phyloP scores from a whole-genome alignment of 2,888 invertebrate genomes.

The Opisthograptis luteolata region DNA sequence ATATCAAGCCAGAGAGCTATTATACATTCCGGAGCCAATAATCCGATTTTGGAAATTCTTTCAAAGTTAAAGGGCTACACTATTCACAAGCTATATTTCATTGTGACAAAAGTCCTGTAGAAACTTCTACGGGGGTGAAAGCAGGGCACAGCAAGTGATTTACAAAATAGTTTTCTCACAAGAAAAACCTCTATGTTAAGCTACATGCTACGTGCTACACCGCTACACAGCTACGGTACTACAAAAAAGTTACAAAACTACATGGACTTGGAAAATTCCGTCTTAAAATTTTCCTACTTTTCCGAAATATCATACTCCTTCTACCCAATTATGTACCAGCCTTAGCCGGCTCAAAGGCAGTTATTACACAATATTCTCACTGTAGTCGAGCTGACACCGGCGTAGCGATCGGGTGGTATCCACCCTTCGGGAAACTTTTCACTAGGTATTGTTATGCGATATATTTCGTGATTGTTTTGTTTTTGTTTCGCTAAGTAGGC shows the following conservation, averaged over 20 bases:
- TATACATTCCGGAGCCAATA: no score
- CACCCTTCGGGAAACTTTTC: conserved; percentile 47
- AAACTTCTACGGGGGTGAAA: no score
- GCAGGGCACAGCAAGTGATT: no score
- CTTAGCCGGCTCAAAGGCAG: conserved; percentile 50
- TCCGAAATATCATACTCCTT: conserved; percentile 30
- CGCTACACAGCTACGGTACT: conserved; percentile 15
- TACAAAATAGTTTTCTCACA: no score
- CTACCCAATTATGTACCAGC: conserved; percentile 47
- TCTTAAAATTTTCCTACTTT: conserved; percentile 21
- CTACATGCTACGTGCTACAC: neutral
- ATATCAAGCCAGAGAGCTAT: no score
- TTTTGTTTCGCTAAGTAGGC: conserved; percentile 28
- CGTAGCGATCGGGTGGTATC: conserved; percentile 48
- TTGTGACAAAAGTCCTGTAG: no score
- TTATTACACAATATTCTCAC: conserved; percentile 60
- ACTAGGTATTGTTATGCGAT: conserved; percentile 33
- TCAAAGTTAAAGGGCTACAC: no score
- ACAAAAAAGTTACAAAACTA: conserved; percentile 7
- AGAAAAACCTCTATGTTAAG: no score
- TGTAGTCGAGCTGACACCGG: conserved; percentile 61
- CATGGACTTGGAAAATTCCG: neutral
- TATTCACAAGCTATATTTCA: no score
- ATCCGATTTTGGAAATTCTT: no score
- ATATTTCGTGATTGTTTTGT: conserved; percentile 27